phyloP scores from a whole-genome alignment of 2,113 vertebrate species.

The Paracyprichromis sp. region DNA sequence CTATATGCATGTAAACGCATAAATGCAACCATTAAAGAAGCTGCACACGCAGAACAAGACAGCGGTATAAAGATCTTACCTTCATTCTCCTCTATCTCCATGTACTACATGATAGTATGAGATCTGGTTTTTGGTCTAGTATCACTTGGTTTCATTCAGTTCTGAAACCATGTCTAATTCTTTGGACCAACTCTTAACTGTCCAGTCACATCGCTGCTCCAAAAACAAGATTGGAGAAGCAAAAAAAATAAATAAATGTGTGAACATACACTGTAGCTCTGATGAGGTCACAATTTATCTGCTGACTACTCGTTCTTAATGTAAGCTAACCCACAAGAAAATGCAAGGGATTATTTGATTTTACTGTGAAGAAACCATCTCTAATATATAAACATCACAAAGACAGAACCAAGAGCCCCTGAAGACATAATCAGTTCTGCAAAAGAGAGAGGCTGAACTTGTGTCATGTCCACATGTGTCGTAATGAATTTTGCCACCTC shows the following conservation, averaged over 20 bases:
- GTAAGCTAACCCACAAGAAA: background rate
- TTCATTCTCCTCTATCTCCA: background rate
- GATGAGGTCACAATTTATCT: background rate
- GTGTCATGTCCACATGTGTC: background rate
- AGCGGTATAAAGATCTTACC: background rate
- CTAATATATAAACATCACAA: background rate
- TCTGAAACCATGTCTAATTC: background rate
- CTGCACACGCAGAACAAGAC: background rate
- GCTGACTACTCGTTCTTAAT: background rate
- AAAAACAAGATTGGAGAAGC: constrained; percentile 14
- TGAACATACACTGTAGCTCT: background rate
- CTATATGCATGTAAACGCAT: background rate
- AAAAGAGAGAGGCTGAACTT: background rate
- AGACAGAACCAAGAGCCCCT: background rate
- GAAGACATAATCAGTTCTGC: background rate
- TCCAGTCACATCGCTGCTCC: background rate
- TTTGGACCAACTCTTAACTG: background rate
- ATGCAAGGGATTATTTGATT: background rate
- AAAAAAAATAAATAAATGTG: background rate
- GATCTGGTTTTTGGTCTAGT: background rate
- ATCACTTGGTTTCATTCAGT: background rate
- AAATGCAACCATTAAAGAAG: constrained; percentile 2
- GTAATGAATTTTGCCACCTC: background rate
- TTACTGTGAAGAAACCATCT: background rate
- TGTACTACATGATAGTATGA: background rate